phyloP scores from a whole-genome alignment of 2,888 invertebrate genomes.

The Cheilosia impressa region DNA sequence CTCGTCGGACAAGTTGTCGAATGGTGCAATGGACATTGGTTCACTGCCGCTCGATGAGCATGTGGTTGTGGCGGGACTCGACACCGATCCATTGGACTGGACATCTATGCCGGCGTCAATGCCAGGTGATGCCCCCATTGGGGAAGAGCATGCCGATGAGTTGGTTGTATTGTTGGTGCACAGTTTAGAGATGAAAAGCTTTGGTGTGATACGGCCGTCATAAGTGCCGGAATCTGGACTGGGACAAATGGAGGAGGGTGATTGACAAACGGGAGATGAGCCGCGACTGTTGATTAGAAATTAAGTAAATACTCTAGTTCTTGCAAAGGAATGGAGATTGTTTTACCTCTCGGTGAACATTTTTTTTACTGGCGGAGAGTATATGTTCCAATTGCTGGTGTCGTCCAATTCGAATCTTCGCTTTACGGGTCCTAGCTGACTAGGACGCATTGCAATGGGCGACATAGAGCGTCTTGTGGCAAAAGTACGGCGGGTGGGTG shows the following conservation, averaged over 20 bases:
- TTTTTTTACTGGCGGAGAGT: conserved; percentile 83
- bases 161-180: conserved; percentile 80
- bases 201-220: conserved; percentile 83
- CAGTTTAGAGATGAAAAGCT: conserved; percentile 82
- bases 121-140: conserved; percentile 81
- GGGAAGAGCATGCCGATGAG: conserved; percentile 81
- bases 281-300: conserved; percentile 79
- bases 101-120: conserved; percentile 77
- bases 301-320: not conserved
- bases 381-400: conserved; percentile 81
- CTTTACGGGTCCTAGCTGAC: conserved; percentile 88
- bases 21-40: conserved; percentile 78
- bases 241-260: conserved; percentile 83
- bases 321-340: not conserved
- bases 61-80: conserved; percentile 74
- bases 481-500: conserved; percentile 93
- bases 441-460: conserved; percentile 93
- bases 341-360: conserved; percentile 82
- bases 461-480: conserved; percentile 93
- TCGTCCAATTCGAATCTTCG: conserved; percentile 84
- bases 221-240: conserved; percentile 83
- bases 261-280: conserved; percentile 83
- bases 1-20: conserved; percentile 80
- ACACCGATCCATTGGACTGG: conserved; percentile 68
- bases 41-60: conserved; percentile 80